Base-by-base conservation (phyloP, 2,113 vertebrate genomes). In the Pleuronectes platessa region DNA sequence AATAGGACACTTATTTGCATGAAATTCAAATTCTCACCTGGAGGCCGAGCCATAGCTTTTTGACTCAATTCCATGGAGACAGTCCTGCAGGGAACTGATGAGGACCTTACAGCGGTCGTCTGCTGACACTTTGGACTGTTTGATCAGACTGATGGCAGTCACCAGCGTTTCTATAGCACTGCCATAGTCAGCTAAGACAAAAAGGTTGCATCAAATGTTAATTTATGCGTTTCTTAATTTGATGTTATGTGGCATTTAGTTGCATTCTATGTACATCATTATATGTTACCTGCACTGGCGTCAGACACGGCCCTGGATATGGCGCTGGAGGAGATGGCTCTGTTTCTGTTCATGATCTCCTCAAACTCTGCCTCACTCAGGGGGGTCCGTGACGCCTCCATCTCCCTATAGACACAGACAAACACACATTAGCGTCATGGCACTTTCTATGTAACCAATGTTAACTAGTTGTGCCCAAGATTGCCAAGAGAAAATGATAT, bases 271-370 rank as follows among this genome's bases (percentile, higher is more conserved):
- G 21, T 17, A 17, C 11, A 35, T 47, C 27, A 2, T 0, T 66
- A 2, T 24, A 0, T 74, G 68, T 88, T 91, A 99, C 98, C 98
- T 93, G 98, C 98, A 88, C 98, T 99, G 64, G 98, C 98, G 70
- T 99, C 98, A 51, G 97, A 99, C 75, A 99, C 98, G 26, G 97
- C 97, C 94, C 98, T 95, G 0, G 98, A 99, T 92, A 99, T 99
- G 80, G 98, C 98, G 87, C 97, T 99, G 92, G 97, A 98, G 89
- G 98, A 99, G 87, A 99, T 99, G 2, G 98, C 98, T 82, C 98
- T 92, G 91, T 99, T 99, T 79, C 98, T 95, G 91, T 99, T 99
- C 98, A 99, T 99, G 79, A 99, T 99, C 95, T 99, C 98, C 94
- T 99, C 98, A 95, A 99, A 99, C 91, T 99, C 98, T 37, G 98